Conservation (phyloP, 2,888 invertebrate species). For the Xestia ashworthii region DNA sequence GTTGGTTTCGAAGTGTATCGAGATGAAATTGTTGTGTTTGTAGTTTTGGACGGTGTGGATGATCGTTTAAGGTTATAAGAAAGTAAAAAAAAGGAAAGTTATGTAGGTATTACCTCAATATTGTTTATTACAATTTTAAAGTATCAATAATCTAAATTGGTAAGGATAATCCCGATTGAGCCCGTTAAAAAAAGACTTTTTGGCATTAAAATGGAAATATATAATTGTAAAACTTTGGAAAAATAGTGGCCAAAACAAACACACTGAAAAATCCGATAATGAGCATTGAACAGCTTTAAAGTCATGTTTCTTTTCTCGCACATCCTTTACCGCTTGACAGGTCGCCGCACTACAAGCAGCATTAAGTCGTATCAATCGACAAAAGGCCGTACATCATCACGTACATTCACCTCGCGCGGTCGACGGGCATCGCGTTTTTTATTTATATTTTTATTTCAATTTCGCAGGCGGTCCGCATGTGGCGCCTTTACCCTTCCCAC, state of each 20-base stretch:
- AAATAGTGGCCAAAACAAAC: not conserved
- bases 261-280: not conserved
- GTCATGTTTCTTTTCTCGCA: constrained; percentile 9
- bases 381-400: constrained; percentile 58
- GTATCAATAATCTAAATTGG: not conserved
- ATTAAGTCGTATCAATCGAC: constrained; percentile 69
- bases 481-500: constrained; percentile 83
- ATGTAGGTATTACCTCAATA: not conserved
- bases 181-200: too few relatives aligned
- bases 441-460: constrained; percentile 78
- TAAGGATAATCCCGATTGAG: too few relatives aligned
- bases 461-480: constrained; percentile 83
- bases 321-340: constrained; percentile 28
- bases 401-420: constrained; percentile 79
- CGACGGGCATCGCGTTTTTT: constrained; percentile 73
- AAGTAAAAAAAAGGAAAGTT: not conserved
- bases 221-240: not conserved
- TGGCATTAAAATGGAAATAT: not conserved
- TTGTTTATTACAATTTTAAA: not conserved
- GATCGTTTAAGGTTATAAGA: constrained; percentile 9
- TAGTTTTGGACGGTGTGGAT: constrained; percentile 27
- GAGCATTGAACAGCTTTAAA: constrained; percentile 11
- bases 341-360: constrained; percentile 44
- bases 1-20: constrained; percentile 63
- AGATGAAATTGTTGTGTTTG: constrained; percentile 51